Evolutionary conservation across 2,113 vertebrate species (phyloP).

Genomic region (mouse (Mus musculus)): DNA sequence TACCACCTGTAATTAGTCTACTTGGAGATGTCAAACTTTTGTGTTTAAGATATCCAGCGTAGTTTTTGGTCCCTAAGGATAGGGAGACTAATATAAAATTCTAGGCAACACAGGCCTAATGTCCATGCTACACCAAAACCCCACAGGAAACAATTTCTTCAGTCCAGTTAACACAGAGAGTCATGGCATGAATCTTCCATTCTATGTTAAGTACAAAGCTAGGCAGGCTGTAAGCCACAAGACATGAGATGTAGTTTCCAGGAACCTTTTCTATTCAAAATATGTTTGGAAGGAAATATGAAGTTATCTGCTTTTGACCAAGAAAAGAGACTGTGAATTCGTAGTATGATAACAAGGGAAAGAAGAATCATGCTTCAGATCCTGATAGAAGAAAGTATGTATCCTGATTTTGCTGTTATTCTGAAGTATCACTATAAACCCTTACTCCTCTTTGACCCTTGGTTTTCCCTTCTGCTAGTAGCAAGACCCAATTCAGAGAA

Average conservation of each 20-base stretch:
- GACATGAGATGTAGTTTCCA: neutral
- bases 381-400: neutral
- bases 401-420: neutral
- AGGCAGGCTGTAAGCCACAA: neutral
- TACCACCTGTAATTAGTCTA: slow-evolving; percentile 41
- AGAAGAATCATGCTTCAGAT: neutral
- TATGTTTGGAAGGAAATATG: neutral
- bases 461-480: neutral
- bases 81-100: slow-evolving; percentile 61
- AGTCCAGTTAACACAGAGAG: neutral
- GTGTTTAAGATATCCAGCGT: slow-evolving; percentile 71
- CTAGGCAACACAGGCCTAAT: neutral
- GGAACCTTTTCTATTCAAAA: neutral
- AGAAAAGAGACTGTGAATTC: neutral
- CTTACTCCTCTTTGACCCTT: neutral
- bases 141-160: slow-evolving; percentile 3
- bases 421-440: neutral
- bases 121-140: neutral
- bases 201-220: neutral
- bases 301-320: neutral
- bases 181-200: neutral
- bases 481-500: neutral
- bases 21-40: slow-evolving; percentile 51
- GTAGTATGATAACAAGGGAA: neutral
- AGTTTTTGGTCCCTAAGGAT: slow-evolving; percentile 54